Percentiles rank a stretch among this genome's conserved stretches.
Conservation (phyloP, 2,797 vertebrate species). For the Anabacerthia variegaticeps region DNA sequence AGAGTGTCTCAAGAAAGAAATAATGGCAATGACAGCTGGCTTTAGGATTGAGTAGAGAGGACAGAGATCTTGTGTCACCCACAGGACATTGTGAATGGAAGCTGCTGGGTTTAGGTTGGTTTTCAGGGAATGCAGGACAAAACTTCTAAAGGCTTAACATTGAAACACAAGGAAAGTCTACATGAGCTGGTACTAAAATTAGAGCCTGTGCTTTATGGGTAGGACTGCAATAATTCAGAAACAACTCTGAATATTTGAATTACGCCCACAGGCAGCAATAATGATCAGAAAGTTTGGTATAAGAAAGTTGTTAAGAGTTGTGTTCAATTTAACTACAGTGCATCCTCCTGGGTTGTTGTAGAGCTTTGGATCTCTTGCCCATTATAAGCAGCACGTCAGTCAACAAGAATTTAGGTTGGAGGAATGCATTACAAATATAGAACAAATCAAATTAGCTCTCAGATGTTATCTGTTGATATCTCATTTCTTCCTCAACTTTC, state of each 20-base stretch:
- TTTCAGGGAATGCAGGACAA: neutral
- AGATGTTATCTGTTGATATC: constrained; percentile 32
- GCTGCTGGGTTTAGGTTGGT: neutral
- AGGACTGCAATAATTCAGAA: neutral
- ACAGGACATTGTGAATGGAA: neutral
- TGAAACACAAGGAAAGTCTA: neutral
- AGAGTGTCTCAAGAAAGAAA: neutral
- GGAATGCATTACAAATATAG: constrained; percentile 44
- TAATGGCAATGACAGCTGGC: neutral
- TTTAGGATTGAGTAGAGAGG: neutral
- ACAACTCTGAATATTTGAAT: neutral
- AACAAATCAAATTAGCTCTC: constrained; percentile 57
- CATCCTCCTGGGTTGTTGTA: neutral
- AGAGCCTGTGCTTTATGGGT: neutral
- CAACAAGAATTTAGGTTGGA: constrained; percentile 31
- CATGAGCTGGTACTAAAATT: neutral
- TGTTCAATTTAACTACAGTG: neutral
- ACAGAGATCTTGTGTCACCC: neutral
- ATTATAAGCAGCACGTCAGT: constrained; percentile 7
- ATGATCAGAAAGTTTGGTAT: fast-evolving
- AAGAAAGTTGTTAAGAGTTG: neutral
- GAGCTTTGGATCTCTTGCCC: neutral
- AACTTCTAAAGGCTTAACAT: neutral
- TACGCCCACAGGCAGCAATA: neutral
- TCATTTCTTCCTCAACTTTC: constrained; percentile 25